Percentiles rank a stretch among this genome's conserved stretches.
Evolutionary conservation across 2,113 vertebrate species (phyloP).

Genomic region (Phylloscopus trochiloides): DNA sequence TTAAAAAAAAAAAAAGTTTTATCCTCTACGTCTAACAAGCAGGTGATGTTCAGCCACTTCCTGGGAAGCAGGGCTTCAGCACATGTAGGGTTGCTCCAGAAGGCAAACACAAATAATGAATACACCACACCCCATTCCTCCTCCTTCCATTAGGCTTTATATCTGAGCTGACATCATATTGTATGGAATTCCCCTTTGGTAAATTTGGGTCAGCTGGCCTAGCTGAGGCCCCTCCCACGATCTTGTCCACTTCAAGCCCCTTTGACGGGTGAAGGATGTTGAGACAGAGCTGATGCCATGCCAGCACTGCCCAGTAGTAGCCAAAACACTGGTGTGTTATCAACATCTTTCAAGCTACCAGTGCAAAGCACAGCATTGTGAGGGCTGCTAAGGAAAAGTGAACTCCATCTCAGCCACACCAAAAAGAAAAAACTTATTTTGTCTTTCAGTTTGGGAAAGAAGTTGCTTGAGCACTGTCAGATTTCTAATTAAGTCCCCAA

Average conservation of each 20-base stretch:
- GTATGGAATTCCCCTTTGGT: not conserved
- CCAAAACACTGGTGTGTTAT: not conserved
- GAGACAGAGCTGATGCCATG: not conserved
- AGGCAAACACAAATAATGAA: not conserved
- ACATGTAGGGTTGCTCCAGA: not conserved
- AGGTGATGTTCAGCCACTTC: not conserved
- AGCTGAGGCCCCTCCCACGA: not conserved
- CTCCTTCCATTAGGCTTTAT: not conserved
- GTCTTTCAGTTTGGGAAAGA: not conserved
- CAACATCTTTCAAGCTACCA: not conserved
- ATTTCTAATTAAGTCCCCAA: not conserved
- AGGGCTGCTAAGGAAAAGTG: not conserved
- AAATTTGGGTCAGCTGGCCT: not conserved
- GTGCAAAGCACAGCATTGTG: not conserved
- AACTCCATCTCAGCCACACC: not conserved
- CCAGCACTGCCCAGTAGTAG: not conserved
- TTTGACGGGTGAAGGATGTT: not conserved
- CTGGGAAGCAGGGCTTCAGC: not conserved
- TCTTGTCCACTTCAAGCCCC: not conserved
- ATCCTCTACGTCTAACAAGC: not conserved
- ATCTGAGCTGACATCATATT: not conserved
- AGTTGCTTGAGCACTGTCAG: not conserved
- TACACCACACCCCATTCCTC: not conserved
- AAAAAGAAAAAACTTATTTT: not conserved
- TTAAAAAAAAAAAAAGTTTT: not conserved